Evolutionary conservation across 2,888 invertebrate genomes (phyloP), one percentile per base, ranked within the genome.

Genomic region (Chaitophorus viminalis): DNA sequence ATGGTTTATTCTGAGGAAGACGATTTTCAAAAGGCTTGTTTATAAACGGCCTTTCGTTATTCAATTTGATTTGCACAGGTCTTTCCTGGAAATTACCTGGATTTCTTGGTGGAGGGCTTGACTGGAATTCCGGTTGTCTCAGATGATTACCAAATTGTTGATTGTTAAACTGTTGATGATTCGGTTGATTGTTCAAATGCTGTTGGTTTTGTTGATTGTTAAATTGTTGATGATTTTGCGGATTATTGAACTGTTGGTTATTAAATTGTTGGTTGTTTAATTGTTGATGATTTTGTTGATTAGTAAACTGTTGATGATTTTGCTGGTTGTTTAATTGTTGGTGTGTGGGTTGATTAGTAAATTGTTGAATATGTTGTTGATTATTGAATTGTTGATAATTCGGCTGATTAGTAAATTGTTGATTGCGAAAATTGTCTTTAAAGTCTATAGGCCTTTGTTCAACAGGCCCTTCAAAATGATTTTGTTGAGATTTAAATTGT

Each of bases 171-270:
- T 74, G 82, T 60, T 36, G 74, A 88, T 52, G 72, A 52, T 25
- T 72, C 3, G 18, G 72, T 82, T 21, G 68, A 14, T 89, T 89
- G 39, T 89, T 72, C 1, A 46, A 31, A 39, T 81, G 79, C n/a
- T 81, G 81, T 72, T 89, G 89, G 33, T 85, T 89, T 77, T 89
- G 83, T n/a, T 14, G 82, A 82, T 72, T 82, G 33, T 33, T 60
- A n/a, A 18, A 74, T 14, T 82, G 82, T 82, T 82, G 82, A 60
- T 79, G 60, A 65, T n/a, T 33, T 65, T 33, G 79, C n/a, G 8
- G 79, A n/a, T 92, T 90, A 65, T 90, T 90, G 88, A 78, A 85
- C 88, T 88, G 79, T 70, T 90, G 90, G 0, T 91, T 60, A 29
- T 8, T 68, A n/a, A 75, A 75, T 36, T 83, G 75, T 39, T 17